Base-by-base conservation (phyloP, 2,888 invertebrate species). In the Rhamphomyia laevipes region DNA sequence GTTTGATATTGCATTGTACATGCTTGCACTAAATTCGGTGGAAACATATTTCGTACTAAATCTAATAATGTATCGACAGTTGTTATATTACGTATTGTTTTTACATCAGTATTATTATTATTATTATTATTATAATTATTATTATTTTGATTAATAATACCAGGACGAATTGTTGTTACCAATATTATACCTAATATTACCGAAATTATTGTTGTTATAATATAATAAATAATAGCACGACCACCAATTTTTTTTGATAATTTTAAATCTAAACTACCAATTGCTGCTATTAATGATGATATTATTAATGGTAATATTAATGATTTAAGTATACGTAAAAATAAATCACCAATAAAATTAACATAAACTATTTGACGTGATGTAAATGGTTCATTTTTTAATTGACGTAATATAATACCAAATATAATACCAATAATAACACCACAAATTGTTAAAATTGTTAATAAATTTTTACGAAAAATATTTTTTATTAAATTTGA, bases 21-120 rank as follows among this genome's bases (percentile, higher is more conserved):
- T 5, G 89, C 88, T 63, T 88, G 84, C n/a, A 85, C 78, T 53
- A 91, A 71, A 72, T 91, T 91, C 56, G 87, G 86, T 9, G 90
- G 89, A 64, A 92, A 89, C 68, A 90, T 79, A 64, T 90, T 90
- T 65, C 82, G 76, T 53, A 84, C 68, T 48, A 85, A 73, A 70
- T 86, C 85, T 60, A 86, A 69, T 45, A 85, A 71, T 1, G 83
- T 83, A 62, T 85, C 85, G 1, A 73, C 75, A 0, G 84, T 81
- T 31, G 80, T 78, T 16, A 76, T 72, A 53, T 75, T 73, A 52
- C 77, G 66, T 11, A 5, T 15, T 23, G 38, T 45, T 23, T 18
- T 17, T 35, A 27, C 21, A 6, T 23, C 15, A 4, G 15, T 9
- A 38, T 46, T 21, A 6, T 44, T 21, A 5, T 23, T 17, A 12